Evolutionary conservation across 2,797 vertebrate genomes (phyloP).

Genomic region (Artibeus jamaicensis): DNA sequence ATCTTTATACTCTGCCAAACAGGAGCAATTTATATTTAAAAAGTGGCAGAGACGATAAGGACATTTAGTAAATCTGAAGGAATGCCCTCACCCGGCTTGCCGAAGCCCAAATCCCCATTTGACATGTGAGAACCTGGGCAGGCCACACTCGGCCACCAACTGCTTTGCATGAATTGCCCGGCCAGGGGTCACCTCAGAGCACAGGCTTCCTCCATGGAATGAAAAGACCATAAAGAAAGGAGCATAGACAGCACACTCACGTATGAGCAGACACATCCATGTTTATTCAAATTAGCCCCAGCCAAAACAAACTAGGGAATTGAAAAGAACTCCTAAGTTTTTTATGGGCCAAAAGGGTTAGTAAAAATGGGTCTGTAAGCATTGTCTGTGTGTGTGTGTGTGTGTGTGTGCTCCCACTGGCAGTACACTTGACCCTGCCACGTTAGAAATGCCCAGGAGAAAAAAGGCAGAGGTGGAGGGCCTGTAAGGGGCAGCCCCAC

Average conservation of each 20-base stretch:
- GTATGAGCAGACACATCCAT: not conserved
- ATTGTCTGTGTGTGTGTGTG: not conserved
- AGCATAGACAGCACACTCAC: fast-evolving
- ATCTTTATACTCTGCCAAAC: not conserved
- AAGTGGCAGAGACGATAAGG: not conserved
- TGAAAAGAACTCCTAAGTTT: not conserved
- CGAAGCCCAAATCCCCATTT: not conserved
- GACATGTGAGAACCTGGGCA: not conserved
- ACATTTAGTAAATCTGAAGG: not conserved
- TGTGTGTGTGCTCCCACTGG: too few relatives aligned
- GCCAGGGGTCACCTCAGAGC: not conserved
- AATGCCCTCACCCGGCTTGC: not conserved
- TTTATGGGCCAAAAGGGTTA: not conserved
- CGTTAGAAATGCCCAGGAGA: not conserved
- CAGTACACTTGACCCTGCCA: not conserved
- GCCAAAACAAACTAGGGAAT: not conserved
- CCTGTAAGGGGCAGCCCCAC: not conserved
- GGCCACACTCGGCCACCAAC: not conserved
- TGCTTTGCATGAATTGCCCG: not conserved
- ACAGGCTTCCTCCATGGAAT: not conserved
- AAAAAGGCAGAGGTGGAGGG: not conserved
- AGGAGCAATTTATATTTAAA: not conserved
- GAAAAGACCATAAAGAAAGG: not conserved
- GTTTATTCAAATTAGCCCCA: not conserved
- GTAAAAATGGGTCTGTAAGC: not conserved